Conservation (phyloP, 2,888 invertebrate species). For the Hypomecis punctinalis region DNA sequence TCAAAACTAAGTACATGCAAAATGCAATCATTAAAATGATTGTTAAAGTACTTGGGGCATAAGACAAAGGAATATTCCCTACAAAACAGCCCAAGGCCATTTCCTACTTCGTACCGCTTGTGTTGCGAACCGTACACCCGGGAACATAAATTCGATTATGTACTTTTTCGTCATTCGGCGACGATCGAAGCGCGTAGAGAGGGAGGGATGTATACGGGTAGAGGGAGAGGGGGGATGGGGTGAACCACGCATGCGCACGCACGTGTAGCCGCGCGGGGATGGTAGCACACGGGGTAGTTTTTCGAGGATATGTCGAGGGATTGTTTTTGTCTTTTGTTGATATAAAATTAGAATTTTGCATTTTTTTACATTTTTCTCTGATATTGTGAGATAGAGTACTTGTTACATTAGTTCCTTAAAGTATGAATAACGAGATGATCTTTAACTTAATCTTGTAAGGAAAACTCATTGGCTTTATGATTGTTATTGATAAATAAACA, state of each 20-base stretch:
- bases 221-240: slow-evolving; percentile 53
- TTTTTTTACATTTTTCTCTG: background rate
- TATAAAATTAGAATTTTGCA: background rate
- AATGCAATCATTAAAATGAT: too few relatives aligned
- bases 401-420: too few relatives aligned
- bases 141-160: slow-evolving; percentile 79
- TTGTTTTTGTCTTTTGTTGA: slow-evolving; percentile 27
- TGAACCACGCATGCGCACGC: slow-evolving; percentile 73
- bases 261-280: slow-evolving; percentile 64
- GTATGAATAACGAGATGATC: too few relatives aligned
- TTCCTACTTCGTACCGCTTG: slow-evolving; percentile 42
- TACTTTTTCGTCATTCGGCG: slow-evolving; percentile 81
- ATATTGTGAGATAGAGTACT: background rate
- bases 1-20: too few relatives aligned
- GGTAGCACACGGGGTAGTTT: slow-evolving; percentile 49
- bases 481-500: too few relatives aligned
- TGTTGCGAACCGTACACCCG: slow-evolving; percentile 60
- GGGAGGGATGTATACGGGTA: slow-evolving; percentile 55
- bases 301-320: slow-evolving; percentile 51
- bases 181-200: slow-evolving; percentile 77
- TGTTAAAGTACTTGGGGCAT: too few relatives aligned
- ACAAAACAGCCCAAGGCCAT: slow-evolving; percentile 63
- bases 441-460: too few relatives aligned
- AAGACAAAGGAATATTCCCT: slow-evolving; percentile 32
- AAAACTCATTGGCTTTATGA: too few relatives aligned